Evolutionary conservation across 2,888 invertebrate species (phyloP).

Genomic region (Polydrusus tereticollis): DNA sequence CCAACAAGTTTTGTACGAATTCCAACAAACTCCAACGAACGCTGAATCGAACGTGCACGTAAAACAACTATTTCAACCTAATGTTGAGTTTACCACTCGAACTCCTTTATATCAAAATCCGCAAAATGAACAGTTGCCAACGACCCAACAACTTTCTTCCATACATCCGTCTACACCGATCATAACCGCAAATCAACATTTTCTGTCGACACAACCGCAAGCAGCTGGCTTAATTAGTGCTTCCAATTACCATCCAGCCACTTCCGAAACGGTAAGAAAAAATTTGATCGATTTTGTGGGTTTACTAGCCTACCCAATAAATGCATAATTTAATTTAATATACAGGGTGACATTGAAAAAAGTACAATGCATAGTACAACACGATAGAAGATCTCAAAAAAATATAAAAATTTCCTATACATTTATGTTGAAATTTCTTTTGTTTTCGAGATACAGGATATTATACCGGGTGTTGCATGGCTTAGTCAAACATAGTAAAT

Average conservation of each 20-base stretch:
- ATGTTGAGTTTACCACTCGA: slow-evolving; percentile 26
- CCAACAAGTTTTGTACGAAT: slow-evolving; percentile 62
- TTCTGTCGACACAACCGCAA: neutral
- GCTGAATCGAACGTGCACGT: slow-evolving; percentile 61
- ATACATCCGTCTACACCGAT: slow-evolving; percentile 5
- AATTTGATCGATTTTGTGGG: neutral
- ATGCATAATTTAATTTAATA: too few relatives aligned
- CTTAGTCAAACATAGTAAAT: too few relatives aligned
- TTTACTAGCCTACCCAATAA: too few relatives aligned
- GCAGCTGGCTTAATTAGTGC: neutral
- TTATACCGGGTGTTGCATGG: too few relatives aligned
- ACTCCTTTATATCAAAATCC: slow-evolving; percentile 16
- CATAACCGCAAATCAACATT: slow-evolving; percentile 24
- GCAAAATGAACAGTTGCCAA: slow-evolving; percentile 8
- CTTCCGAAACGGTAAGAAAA: slow-evolving; percentile 50
- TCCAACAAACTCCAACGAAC: slow-evolving; percentile 61
- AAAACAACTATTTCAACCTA: slow-evolving; percentile 57
- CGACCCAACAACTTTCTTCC: slow-evolving; percentile 9
- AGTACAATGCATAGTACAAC: too few relatives aligned
- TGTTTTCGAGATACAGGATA: too few relatives aligned
- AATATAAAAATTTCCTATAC: too few relatives aligned
- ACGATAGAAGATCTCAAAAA: too few relatives aligned
- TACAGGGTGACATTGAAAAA: too few relatives aligned
- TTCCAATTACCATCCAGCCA: neutral
- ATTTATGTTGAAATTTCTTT: too few relatives aligned